These are phyloP conservation scores for Rhinella marina DNA, from an alignment of 2,797 vertebrate genomes.

Conservation along the genomic window DNA sequence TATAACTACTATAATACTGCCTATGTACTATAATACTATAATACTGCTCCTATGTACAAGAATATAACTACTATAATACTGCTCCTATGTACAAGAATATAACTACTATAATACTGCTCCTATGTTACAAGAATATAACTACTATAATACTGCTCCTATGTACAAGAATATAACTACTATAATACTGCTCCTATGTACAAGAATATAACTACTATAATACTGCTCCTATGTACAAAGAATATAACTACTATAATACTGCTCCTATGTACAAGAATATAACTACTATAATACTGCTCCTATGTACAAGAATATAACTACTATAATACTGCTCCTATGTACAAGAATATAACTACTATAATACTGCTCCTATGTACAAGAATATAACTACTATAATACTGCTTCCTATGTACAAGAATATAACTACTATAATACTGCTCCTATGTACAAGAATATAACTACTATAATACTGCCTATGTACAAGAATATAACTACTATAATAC, in stretches of 20 bases:
- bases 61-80: slow-evolving; percentile 17
- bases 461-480: slow-evolving; percentile 7
- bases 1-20: slow-evolving; percentile 16
- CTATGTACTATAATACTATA: slow-evolving; percentile 8
- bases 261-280: not conserved
- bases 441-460: not conserved
- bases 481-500: slow-evolving; percentile 18
- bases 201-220: not conserved
- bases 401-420: not conserved
- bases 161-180: not conserved
- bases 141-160: not conserved
- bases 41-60: slow-evolving; percentile 10
- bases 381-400: not conserved
- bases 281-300: slow-evolving; percentile 2
- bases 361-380: no score
- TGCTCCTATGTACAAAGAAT: not conserved
- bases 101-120: slow-evolving; percentile 16
- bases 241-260: not conserved
- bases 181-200: slow-evolving; percentile 1
- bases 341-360: no score
- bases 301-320: slow-evolving; percentile 14
- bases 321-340: not conserved
- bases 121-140: not conserved
- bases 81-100: slow-evolving; percentile 8
- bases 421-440: not conserved